Evolutionary conservation across 2,797 vertebrate genomes (phyloP), one percentile per base, ranked within the genome.

Genomic region (Dromococcyx pavoninus): DNA sequence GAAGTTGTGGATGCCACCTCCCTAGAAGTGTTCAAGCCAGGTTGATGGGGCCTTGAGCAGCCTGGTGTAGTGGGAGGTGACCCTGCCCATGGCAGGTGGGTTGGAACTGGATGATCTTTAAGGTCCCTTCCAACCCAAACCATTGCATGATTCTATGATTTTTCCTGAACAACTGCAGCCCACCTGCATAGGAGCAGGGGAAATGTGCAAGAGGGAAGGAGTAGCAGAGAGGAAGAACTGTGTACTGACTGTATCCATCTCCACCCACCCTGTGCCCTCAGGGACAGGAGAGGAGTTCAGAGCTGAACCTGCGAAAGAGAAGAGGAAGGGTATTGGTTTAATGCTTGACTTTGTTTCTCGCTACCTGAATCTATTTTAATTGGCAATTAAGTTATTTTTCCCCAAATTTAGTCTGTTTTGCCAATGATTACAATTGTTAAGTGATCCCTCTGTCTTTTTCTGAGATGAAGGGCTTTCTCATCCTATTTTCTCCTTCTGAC

Each of bases 221-320:
- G 10, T 7, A 79, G 18, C 39, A 73, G 16, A 46, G 33, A 62
- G 53, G 35, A 70, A 76, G 10, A 1, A 1, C 10, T 41, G 4
- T 77, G 16, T 43, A 58, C 3, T 5, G 30, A 33, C 28, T 57
- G 4, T n/a, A 48, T 73, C 19, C 19, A 23, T 22, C 11, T 79
- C 16, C 33, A 74, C 7, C 0, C 1, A 19, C 16, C 4, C 15
- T 39, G 10, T 74, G 33, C 28, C 23, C 25, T 56, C 8, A 0
- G 10, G 27, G 32, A 64, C 66, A 2, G 2, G 21, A 54, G 13
- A 78, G 8, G 14, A 64, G 3, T 75, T 53, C 82, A 53, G 27
- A 23, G 18, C 48, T 58, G 17, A 94, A 66, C 4, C 3, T 23
- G 41, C 61, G n/a, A 60, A 86, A 80, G 3, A 4, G 6, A 18